Evolutionary conservation across 2,797 vertebrate species (phyloP), one percentile per base, ranked within the genome.

Genomic region (Rhinatrema bivittatum): DNA sequence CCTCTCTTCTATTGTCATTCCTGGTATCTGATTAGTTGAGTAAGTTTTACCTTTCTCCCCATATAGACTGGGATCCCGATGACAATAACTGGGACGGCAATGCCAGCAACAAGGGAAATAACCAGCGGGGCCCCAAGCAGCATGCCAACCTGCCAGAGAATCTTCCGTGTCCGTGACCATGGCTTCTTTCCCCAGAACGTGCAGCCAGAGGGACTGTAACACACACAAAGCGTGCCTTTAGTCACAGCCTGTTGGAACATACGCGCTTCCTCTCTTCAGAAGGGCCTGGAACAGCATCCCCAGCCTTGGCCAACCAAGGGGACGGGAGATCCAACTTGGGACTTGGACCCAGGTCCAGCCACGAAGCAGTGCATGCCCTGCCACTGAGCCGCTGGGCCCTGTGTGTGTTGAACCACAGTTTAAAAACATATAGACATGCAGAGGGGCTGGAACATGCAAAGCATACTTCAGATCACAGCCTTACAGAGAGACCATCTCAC

Each of bases 111-210:
- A 4, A 93, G 83, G 13, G 88, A 90, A 64, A 91, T 90, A 71
- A 90, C 79, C 72, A 93, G 81, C 2, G 90, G 90, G 0, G 87
- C 90, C 46, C 89, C 90, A 13, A 91, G 82, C 66, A 91, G 75
- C 88, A 90, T 87, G 65, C 88, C 89, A 73, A 92, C 86, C 74
- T 91, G 90, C 89, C 90, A 91, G 33, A 91, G 78, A 52, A 88
- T 81, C 71, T 89, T 91, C 42, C 86, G 75, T 21, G 83, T 91
- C 61, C 86, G 81, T 6, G 88, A 91, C 90, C 90, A 92, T 0
- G 88, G 88, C 78, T 85, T 87, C 75, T 91, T 91, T 45, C 89
- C 90, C 90, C 90, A 91, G 64, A 93, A 92, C 4, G 90, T 93
- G 58, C 90, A 93, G 60, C 90, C 90, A 39, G 90, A 92, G 49